Base-by-base conservation (phyloP, 23 tunicate species). In the Botrylloides violaceus region DNA sequence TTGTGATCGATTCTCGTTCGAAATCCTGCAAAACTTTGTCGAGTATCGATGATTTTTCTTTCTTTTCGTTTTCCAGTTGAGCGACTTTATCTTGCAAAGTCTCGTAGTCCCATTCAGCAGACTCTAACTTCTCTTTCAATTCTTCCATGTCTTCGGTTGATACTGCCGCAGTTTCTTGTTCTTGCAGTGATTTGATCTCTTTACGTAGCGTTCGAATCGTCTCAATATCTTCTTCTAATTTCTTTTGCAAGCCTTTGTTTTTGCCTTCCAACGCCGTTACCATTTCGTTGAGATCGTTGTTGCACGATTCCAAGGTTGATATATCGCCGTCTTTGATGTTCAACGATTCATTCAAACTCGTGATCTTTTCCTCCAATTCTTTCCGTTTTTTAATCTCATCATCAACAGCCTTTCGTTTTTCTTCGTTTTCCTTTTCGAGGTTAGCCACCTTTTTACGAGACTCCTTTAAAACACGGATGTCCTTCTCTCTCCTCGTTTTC, bases 221-320 rank as follows among this genome's bases (percentile, higher is more conserved):
- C 30, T 87, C 95, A 29, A 80, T 62, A 4, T 80, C 55, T 33
- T 81, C 87, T 3, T 66, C 61, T 9, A 81, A 32, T 2, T 37
- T 76, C 58, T 76, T 81, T 73, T 87, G 82, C 70, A 87, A 43
- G 58, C 71, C 81, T 71, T 65, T 66, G 21, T 28, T 73, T 35
- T 32, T 79, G 20, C 68, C 25, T 65, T 87, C 95, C 59, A 81
- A 57, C n/a, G 87, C 86, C 15, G 82, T 36, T n/a, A 78, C 87
- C 79, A 81, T 87, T 36, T 81, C 87, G 60, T 81, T 81, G 76
- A 87, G 66, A 66, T 87, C 95, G 3, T 72, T 64, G 49, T 85
- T 85, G 59, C 93, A 85, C 18, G 93, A 72, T 31, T 79, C 71
- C 76, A 85, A 38, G 4, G 93, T 85, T 12, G 35, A 5, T 24